Evolutionary conservation across 2,888 invertebrate genomes (phyloP), one percentile per base, ranked within the genome.

Genomic region (Odontothrips loti): DNA sequence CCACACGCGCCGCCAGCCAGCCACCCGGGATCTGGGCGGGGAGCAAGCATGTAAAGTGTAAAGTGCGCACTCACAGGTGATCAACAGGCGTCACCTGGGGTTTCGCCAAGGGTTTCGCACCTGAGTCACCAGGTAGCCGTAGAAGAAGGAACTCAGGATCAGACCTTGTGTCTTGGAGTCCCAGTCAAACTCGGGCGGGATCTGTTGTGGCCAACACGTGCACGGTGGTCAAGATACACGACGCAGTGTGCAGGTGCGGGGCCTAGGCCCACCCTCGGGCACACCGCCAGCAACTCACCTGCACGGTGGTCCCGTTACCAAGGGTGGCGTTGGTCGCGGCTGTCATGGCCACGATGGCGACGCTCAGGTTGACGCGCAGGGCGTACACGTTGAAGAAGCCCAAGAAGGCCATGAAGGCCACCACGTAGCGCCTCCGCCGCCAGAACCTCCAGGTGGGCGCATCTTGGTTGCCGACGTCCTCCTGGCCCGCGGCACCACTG

Each of bases 331-430:
- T 91, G 82, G 91, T 89, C 43, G 92, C 91, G 85, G 93, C 92
- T 0, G 94, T 95, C 97, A 98, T 98, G 83, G 96, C 96, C 79
- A 98, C 96, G 84, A 98, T 95, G 6, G 96, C 97, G 23, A 98
- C 95, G 84, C 96, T 96, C 83, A 98, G 90, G 88, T 96, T 97
- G 9, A 96, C 96, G 75, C 96, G 89, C 82, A 96, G 88, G 8
- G 95, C 92, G 87, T 95, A 96, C 2, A 94, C 92, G 85, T 94
- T 94, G 89, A 95, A 94, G 88, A 95, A 95, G 9, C 95, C 95
- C 83, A 95, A 91, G 88, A 96, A 96, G 0, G 95, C 94, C 84
- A 95, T 87, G 11, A 93, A 85, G 0, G 93, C 93, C 27, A 96
- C 93, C 80, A 95, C 89, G 84, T 94, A 92, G 84, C 95, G 89